Percentiles rank a stretch among this genome's conserved stretches.
phyloP scores from a whole-genome alignment of 2,113 vertebrate genomes.

The Xenopus laevis region DNA sequence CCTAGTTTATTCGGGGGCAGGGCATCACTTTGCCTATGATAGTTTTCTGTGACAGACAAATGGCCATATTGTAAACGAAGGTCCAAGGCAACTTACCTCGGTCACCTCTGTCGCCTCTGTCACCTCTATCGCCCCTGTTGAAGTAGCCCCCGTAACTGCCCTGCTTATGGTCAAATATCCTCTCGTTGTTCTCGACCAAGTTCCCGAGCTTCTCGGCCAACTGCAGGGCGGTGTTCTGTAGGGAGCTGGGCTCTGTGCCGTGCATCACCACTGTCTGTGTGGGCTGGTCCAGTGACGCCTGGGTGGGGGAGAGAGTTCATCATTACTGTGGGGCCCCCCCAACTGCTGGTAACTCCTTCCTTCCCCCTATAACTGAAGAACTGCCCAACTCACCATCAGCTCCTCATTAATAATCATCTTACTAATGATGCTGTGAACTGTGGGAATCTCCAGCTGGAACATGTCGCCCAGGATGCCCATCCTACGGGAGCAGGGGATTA shows the following conservation, averaged over 20 bases:
- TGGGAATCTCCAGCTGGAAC: constrained; percentile 84
- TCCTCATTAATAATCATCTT: constrained; percentile 95
- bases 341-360: no score
- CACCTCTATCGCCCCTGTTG: constrained; percentile 67
- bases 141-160: constrained; percentile 86
- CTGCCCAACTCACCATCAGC: constrained; percentile 70
- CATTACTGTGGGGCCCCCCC: no score
- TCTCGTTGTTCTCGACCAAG: constrained; percentile 87
- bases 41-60: no score
- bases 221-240: constrained; percentile 87
- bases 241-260: constrained; percentile 83
- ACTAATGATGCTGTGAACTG: constrained; percentile 89
- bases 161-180: constrained; percentile 86
- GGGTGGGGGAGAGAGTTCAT: not conserved
- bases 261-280: constrained; percentile 90
- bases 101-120: not conserved
- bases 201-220: constrained; percentile 85
- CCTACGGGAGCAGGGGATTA: constrained; percentile 55
- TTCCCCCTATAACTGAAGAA: not conserved
- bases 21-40: no score
- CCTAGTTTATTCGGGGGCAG: no score
- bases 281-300: constrained; percentile 88
- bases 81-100: no score
- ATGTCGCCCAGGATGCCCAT: constrained; percentile 84
- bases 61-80: no score